A percentile compares a stretch with the other conserved stretches of the same genome.
Conservation (phyloP, 2,113 vertebrate species). For the Salvelinus namaycush region DNA sequence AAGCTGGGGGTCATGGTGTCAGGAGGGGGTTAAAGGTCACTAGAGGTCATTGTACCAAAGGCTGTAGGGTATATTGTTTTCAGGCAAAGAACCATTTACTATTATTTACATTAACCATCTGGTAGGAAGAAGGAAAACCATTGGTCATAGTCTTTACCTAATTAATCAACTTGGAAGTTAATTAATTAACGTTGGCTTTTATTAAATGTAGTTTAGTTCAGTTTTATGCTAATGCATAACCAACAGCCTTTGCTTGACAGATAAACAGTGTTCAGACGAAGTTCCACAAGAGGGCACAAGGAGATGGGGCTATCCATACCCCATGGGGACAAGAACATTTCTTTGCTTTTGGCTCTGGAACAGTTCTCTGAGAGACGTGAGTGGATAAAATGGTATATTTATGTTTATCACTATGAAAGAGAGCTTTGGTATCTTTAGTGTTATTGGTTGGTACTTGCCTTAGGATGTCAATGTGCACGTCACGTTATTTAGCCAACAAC, state of each 20-base stretch:
- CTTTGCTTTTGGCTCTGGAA: constrained; percentile 29
- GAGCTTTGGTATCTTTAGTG: too few species aligned
- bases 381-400: background rate
- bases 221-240: constrained; percentile 61
- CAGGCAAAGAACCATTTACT: constrained; percentile 43
- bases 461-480: background rate
- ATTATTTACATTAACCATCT: constrained; percentile 34
- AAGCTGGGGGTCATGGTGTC: constrained; percentile 73
- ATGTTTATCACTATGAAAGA: background rate
- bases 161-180: constrained; percentile 44
- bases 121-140: constrained; percentile 23
- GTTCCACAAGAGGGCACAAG: constrained; percentile 83
- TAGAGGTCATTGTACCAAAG: constrained; percentile 61
- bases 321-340: constrained; percentile 34
- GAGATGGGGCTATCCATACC: constrained; percentile 21
- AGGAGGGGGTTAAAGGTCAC: constrained; percentile 50
- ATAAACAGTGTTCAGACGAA: constrained; percentile 62
- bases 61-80: constrained; percentile 64
- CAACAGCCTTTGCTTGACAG: constrained; percentile 82
- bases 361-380: background rate
- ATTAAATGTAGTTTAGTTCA: constrained; percentile 37
- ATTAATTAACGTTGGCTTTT: constrained; percentile 46
- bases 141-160: constrained; percentile 32
- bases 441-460: too few species aligned
- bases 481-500: background rate